Base-by-base conservation (phyloP, 2,797 vertebrate genomes). In the Trachurus trachurus region DNA sequence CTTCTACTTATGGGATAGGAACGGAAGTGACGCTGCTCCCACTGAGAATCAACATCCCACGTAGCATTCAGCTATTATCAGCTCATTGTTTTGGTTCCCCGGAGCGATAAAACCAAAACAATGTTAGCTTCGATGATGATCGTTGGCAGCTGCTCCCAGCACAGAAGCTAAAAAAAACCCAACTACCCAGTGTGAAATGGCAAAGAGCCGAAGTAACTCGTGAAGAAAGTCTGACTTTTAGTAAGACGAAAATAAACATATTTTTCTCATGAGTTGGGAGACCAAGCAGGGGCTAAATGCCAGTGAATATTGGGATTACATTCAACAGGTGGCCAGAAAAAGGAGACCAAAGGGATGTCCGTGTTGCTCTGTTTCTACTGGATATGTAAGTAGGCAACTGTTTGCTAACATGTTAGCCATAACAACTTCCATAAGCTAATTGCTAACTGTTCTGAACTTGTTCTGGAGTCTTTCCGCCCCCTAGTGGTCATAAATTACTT, bases 281-380 rank as follows among this genome's bases (percentile, higher is more conserved):
- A 78, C 64, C 60, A 83, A 84, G 66, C 65, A 67, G 73, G 75
- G 89, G 90, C 89, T 90, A 88, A 89, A 91, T 19, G 83, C 81
- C 90, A 83, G 93, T 93, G 89, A 93, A 94, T 93, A 93, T 92
- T 91, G 93, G 93, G 87, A 93, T 93, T 94, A 93, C 93, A 90
- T 93, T 91, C 93, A 91, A 94, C 92, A 94, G 93, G 93, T 94
- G 93, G 93, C 93, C 93, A 90, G 92, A 90, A 87, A 94, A 94
- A 93, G 93, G 93, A 94, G 93, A 94, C 93, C 81, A 84, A 91
- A 93, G 92, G 86, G 93, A 94, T 93, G 88, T 93, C 87, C 93
- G 93, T 92, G 93, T 94, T 93, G 93, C 92, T 94, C 92, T 94
- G 85, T 94, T 94, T 94, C 93, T 94, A 81, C 92, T 94, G 93